Evolutionary conservation across 2,797 vertebrate genomes (phyloP).

Genomic region (Phrynocephalus vlangalii): DNA sequence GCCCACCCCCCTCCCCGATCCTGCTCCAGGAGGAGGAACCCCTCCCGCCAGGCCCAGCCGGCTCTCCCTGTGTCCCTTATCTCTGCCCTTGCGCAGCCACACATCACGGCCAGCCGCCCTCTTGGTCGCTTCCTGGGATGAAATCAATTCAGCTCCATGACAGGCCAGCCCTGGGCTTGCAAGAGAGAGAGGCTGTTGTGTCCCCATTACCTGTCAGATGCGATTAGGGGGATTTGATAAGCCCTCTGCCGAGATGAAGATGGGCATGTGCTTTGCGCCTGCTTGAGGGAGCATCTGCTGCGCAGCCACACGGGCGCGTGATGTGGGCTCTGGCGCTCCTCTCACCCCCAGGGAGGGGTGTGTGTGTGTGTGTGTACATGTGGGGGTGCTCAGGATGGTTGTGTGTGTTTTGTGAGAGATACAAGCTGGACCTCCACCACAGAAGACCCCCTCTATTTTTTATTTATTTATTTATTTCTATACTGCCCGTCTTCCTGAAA

Average conservation of each 20-base stretch:
- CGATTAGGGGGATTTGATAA: constrained; percentile 65
- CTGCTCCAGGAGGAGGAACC: not conserved
- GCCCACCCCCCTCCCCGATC: too few species aligned
- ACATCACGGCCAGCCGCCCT: not conserved
- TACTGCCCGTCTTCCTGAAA: too few species aligned
- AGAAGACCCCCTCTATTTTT: too few species aligned
- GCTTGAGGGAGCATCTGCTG: not conserved
- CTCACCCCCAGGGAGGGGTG: too few species aligned
- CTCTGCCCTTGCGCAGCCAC: not conserved
- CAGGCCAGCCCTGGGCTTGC: constrained; percentile 48
- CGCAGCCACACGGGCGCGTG: too few species aligned
- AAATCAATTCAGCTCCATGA: constrained; percentile 69
- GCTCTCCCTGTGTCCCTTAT: not conserved
- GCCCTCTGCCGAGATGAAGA: constrained; percentile 18
- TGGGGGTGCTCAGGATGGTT: too few species aligned
- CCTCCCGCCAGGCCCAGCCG: not conserved
- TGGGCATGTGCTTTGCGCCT: not conserved
- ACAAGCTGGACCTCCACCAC: too few species aligned
- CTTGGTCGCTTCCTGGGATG: constrained; percentile 54
- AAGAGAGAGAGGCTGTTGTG: not conserved
- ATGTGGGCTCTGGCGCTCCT: too few species aligned
- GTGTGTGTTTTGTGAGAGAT: too few species aligned
- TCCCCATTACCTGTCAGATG: constrained; percentile 29
- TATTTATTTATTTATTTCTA: too few species aligned
- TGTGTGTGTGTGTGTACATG: too few species aligned